Percentiles rank a stretch among this genome's conserved stretches.
phyloP scores from a whole-genome alignment of 2,888 invertebrate species.

The Drosophila antonietae region DNA sequence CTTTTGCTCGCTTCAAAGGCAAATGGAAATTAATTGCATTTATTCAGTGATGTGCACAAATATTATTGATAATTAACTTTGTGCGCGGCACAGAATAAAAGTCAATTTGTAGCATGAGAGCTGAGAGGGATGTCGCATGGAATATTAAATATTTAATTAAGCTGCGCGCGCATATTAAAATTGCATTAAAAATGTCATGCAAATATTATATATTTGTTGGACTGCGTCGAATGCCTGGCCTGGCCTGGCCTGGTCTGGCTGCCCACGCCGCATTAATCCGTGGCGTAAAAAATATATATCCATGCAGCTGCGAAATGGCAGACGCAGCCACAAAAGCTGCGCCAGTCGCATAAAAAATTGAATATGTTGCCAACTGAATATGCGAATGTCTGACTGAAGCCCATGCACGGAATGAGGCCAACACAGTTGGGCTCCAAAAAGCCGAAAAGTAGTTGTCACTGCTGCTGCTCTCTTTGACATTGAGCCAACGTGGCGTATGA shows the following conservation, averaged over 20 bases:
- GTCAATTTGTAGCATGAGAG: constrained; percentile 19
- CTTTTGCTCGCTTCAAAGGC: constrained; percentile 22
- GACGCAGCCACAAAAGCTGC: constrained; percentile 38
- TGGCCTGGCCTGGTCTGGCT: neutral
- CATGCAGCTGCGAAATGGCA: constrained; percentile 21
- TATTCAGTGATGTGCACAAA: constrained; percentile 50
- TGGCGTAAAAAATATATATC: constrained; percentile 29
- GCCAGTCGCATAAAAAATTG: constrained; percentile 57
- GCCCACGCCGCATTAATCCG: constrained; percentile 54
- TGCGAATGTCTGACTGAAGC: constrained; percentile 36
- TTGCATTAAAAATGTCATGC: constrained; percentile 68
- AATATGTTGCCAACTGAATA: constrained; percentile 51
- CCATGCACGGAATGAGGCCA: constrained; percentile 30
- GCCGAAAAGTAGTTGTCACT: constrained; percentile 68
- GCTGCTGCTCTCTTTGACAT: constrained; percentile 33
- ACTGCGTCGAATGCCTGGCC: neutral
- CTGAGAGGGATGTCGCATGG: constrained; percentile 9
- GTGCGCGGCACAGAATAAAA: constrained; percentile 20
- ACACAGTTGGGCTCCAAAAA: constrained; percentile 27
- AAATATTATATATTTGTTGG: constrained; percentile 33
- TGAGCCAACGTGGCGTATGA: constrained; percentile 63
- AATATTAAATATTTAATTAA: constrained; percentile 73
- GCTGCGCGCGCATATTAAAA: constrained; percentile 78
- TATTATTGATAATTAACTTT: constrained; percentile 64
- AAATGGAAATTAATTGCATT: constrained; percentile 47